A percentile compares a stretch with the other conserved stretches of the same genome.
Evolutionary conservation across 2,797 vertebrate genomes (phyloP).

Genomic region (Acanthurus leucopareius): DNA sequence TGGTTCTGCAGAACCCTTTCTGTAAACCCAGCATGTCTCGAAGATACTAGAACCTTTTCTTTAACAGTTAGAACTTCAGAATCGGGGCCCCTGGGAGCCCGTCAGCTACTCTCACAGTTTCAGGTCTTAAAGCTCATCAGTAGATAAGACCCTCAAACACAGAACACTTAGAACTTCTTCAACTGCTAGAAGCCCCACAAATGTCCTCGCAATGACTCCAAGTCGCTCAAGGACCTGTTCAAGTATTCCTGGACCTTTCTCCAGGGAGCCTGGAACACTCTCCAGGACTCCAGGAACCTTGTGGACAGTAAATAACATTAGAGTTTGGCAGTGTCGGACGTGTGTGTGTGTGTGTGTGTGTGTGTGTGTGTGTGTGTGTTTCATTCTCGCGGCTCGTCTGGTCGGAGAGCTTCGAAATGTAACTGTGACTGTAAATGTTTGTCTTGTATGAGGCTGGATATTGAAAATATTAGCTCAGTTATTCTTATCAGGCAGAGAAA

Average conservation of each 20-base stretch:
- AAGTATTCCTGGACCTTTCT: not conserved
- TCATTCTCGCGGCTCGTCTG: constrained; percentile 5
- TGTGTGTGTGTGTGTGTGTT: not conserved
- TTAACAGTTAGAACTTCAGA: too few relatives aligned
- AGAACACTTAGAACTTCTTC: too few relatives aligned
- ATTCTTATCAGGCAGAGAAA: constrained; percentile 59
- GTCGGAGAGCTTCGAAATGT: constrained; percentile 24
- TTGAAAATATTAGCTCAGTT: constrained; percentile 55
- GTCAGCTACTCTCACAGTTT: not conserved
- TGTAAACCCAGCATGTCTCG: too few relatives aligned
- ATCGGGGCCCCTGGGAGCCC: not conserved
- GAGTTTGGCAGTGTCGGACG: not conserved
- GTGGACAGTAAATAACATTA: constrained; percentile 30
- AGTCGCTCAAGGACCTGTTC: not conserved
- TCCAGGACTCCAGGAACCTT: not conserved
- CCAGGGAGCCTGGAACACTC: not conserved
- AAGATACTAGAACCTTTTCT: too few relatives aligned
- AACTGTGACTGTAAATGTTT: constrained; percentile 59
- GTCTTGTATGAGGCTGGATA: constrained; percentile 41
- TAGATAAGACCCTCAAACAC: too few relatives aligned
- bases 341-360: not conserved
- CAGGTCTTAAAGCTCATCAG: too few relatives aligned
- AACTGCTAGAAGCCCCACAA: not conserved
- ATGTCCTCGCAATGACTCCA: not conserved
- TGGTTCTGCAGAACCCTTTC: not conserved